Percentiles rank a stretch among this genome's conserved stretches.
Evolutionary conservation across 2,113 vertebrate species (phyloP).

Genomic region (Myotis yumanensis): DNA sequence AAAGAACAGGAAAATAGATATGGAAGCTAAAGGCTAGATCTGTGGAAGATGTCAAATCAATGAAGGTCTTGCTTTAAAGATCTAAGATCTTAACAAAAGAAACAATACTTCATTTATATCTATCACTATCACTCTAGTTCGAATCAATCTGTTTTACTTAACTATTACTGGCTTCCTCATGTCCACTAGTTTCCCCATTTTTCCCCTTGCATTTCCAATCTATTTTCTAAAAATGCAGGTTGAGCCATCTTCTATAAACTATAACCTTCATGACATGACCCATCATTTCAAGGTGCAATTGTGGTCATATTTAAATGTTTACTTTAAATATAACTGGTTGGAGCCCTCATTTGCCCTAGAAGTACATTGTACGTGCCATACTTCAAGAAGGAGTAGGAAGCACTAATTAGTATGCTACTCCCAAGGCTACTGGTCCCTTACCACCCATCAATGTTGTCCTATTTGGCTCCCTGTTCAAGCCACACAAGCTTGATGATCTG

Average conservation of each 20-base stretch:
- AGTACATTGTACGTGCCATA: neutral
- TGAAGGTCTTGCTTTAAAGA: neutral
- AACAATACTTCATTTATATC: neutral
- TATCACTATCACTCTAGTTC: neutral
- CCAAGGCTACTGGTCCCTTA: neutral
- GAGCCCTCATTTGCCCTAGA: neutral
- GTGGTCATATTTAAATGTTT: constrained; percentile 34
- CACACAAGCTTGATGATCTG: neutral
- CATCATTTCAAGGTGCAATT: neutral
- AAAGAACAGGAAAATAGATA: neutral
- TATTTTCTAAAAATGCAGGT: neutral
- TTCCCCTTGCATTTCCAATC: neutral
- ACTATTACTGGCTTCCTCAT: neutral
- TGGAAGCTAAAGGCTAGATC: neutral
- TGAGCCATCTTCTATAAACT: constrained; percentile 9
- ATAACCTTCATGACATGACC: neutral
- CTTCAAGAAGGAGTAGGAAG: neutral
- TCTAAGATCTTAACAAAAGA: neutral
- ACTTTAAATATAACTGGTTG: constrained; percentile 29
- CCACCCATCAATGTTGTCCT: neutral
- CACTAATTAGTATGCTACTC: neutral
- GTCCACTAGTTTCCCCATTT: neutral
- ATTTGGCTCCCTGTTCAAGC: neutral
- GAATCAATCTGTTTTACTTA: neutral
- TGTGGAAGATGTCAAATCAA: neutral